Conservation (phyloP, 2,113 vertebrate genomes). For the Dermatemys mawii region DNA sequence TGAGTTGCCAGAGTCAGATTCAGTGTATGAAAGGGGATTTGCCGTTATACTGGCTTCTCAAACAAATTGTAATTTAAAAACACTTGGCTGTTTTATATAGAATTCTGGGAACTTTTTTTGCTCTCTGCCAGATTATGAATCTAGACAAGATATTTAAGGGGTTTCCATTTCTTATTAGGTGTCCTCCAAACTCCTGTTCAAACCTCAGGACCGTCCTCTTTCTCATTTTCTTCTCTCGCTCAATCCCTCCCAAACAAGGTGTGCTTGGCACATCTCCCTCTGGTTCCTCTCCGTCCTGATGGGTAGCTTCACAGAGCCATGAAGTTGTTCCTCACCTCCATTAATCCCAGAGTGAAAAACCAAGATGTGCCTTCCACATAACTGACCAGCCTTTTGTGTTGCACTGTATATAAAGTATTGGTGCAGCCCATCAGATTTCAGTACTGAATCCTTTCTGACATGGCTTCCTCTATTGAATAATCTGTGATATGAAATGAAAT, state of each 20-base stretch:
- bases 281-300: not conserved
- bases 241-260: not conserved
- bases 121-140: not conserved
- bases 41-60: not conserved
- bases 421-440: not conserved
- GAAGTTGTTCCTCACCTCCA: not conserved
- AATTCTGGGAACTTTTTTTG: not conserved
- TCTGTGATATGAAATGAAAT: not conserved
- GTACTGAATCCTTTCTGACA: not conserved
- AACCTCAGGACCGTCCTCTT: not conserved
- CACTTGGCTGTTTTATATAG: not conserved
- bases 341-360: not conserved
- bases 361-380: not conserved
- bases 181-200: not conserved
- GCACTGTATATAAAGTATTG: not conserved
- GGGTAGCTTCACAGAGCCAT: not conserved
- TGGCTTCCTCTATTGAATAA: not conserved
- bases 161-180: not conserved
- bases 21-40: slow-evolving; percentile 11
- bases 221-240: not conserved
- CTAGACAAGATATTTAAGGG: not conserved
- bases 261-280: not conserved
- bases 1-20: slow-evolving; percentile 41
- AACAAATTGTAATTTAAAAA: not conserved
- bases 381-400: not conserved